A percentile compares a stretch with the other conserved stretches of the same genome.
phyloP scores from a whole-genome alignment of 2,888 invertebrate species.

The Willowsia nigromaculata region DNA sequence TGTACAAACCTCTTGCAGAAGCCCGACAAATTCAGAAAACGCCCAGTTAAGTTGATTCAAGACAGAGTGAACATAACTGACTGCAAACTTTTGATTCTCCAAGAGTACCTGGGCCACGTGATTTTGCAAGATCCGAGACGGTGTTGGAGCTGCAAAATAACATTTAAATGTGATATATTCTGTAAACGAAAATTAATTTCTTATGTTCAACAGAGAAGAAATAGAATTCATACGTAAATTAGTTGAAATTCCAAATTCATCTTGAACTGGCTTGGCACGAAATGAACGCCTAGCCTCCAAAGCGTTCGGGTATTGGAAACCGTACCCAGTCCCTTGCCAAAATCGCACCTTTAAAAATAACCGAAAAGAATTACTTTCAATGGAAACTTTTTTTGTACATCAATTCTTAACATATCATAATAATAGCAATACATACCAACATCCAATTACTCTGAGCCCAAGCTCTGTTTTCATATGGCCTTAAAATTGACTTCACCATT shows the following conservation, averaged over 20 bases:
- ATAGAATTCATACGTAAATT: conserved; percentile 73
- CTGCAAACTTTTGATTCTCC: conserved; percentile 85
- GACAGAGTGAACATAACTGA: conserved; percentile 88
- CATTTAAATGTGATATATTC: too few relatives aligned
- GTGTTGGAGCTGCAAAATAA: conserved; percentile 84
- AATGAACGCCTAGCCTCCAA: conserved; percentile 82
- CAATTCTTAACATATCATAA: not conserved
- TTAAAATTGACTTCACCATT: conserved; percentile 86
- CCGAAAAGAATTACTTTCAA: not conserved
- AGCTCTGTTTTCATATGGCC: conserved; percentile 90
- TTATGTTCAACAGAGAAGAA: not conserved
- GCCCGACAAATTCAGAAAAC: conserved; percentile 91
- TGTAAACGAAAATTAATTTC: not conserved
- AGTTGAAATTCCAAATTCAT: conserved; percentile 81
- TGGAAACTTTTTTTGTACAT: not conserved
- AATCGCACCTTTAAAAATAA: conserved; percentile 82
- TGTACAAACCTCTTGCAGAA: conserved; percentile 87
- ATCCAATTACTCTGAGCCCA: conserved; percentile 94
- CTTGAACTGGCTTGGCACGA: conserved; percentile 81
- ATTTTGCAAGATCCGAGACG: conserved; percentile 85
- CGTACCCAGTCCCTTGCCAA: conserved; percentile 92
- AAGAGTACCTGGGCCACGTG: conserved; percentile 85
- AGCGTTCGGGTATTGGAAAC: conserved; percentile 85
- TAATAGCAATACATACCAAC: conserved; percentile 82
- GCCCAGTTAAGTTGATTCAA: conserved; percentile 93